Evolutionary conservation across 2,888 invertebrate species (phyloP).

Genomic region (Cerastis rubricosa): DNA sequence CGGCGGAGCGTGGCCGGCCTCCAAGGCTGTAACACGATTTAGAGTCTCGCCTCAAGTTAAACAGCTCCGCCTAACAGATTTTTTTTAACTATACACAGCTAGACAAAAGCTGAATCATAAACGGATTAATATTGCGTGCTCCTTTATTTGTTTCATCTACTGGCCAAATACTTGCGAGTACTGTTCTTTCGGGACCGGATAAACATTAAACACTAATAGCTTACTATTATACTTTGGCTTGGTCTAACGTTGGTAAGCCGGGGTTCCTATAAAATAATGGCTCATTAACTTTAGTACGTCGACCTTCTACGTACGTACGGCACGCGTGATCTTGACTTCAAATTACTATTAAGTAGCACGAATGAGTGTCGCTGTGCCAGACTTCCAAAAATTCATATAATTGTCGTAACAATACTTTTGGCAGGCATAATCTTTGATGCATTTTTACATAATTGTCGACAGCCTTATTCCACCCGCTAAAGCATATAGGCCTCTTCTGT

Average conservation of each 20-base stretch:
- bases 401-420: conserved; percentile 9
- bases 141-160: conserved; percentile 10
- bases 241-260: conserved; percentile 38
- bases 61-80: conserved; percentile 77
- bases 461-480: not conserved
- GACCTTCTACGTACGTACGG: conserved; percentile 58
- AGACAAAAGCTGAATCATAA: conserved; percentile 57
- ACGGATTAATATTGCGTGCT: conserved; percentile 28
- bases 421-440: conserved; percentile 1
- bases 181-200: conserved; percentile 20
- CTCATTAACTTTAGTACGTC: conserved; percentile 53
- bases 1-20: conserved; percentile 84
- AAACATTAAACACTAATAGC: conserved; percentile 36
- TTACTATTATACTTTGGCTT: conserved; percentile 34
- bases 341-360: conserved; percentile 63
- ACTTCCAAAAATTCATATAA: conserved; percentile 36
- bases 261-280: conserved; percentile 54
- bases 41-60: conserved; percentile 77
- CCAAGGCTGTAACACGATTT: conserved; percentile 88
- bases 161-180: conserved; percentile 9
- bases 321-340: conserved; percentile 70
- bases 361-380: conserved; percentile 33
- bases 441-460: not conserved
- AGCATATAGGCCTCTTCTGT: too few species aligned
- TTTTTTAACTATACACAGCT: conserved; percentile 58